Base-by-base conservation (phyloP, 2,797 vertebrate genomes). In the Fistularia commersonii region DNA sequence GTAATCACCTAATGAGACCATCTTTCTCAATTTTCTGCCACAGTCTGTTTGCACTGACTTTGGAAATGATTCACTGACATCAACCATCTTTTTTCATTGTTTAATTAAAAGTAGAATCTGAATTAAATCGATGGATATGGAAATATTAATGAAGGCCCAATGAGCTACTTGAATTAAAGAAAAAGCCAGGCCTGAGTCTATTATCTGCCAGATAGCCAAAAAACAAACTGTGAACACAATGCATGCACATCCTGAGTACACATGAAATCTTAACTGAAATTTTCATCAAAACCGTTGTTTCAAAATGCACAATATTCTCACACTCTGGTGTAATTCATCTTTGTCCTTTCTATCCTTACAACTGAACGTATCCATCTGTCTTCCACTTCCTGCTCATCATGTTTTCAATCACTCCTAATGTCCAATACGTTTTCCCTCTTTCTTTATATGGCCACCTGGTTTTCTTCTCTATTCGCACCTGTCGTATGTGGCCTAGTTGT, bases 401-500 rank as follows among this genome's bases (percentile, higher is more conserved):
- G 10, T n/a, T 36, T 10, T 49, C 23, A 23, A 2, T 34, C 32
- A 11, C 7, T 40, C 12, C 39, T 8, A 8, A 40, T 32, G 23
- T 23, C 23, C 4, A 23, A 23, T 23, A 23, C 23, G 23, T 23
- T 23, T 23, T 23, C 23, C 23, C 10, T 45, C 51, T 51, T 3
- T 35, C 23, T 42, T 60, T 43, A 40, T 61, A 41, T 54, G 23
- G 1, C 57, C 9, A 46, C 64, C 43, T 54, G 62, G 69, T 86
- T 76, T 56, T 77, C 66, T 68, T 36, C 31, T 38, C 31, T 55
- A 1, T 54, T 47, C 56, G 14, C 55, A 54, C 33, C 49, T 49
- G 51, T 4, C 23, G 4, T 23, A 23, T 23, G 65, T 53, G 86
- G 84, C 72, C 71, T 87, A 98, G 96, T 66, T 93, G 83, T 86